Percentiles rank a stretch among this genome's conserved stretches.
Evolutionary conservation across 2,888 invertebrate genomes (phyloP).

Genomic region (Melipona beecheii): DNA sequence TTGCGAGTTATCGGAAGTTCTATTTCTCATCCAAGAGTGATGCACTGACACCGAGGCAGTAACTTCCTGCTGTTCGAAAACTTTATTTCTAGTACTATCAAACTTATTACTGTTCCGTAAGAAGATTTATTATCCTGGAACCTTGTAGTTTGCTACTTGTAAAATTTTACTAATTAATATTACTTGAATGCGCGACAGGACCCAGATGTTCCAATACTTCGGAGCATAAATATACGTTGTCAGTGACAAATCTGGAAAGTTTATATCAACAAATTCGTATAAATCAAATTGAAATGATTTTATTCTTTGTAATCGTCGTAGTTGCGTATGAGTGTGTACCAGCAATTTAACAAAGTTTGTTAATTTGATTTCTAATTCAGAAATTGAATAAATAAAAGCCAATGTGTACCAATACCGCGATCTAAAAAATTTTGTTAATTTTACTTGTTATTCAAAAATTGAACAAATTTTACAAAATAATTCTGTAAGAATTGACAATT

Average conservation of each 20-base stretch:
- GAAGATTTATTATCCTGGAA: neutral
- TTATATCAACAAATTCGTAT: neutral
- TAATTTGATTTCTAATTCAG: too few species aligned
- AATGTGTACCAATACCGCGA: too few species aligned
- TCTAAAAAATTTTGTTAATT: too few species aligned
- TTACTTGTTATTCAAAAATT: too few species aligned
- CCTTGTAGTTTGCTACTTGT: neutral
- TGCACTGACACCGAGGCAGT: neutral
- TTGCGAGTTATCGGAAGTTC: neutral
- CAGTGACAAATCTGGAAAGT: neutral
- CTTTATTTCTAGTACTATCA: neutral
- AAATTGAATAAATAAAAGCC: too few species aligned
- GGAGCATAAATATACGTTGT: neutral
- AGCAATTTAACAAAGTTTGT: too few species aligned
- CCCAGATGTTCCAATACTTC: neutral
- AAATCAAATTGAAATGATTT: neutral
- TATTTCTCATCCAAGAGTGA: slow-evolving; percentile 2
- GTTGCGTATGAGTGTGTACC: neutral
- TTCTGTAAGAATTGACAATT: too few species aligned
- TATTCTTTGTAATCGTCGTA: neutral
- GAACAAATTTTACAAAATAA: too few species aligned
- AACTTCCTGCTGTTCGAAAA: neutral
- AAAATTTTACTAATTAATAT: slow-evolving; percentile 8
- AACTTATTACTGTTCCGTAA: neutral
- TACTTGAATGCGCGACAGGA: neutral